phyloP scores from a whole-genome alignment of 2,888 invertebrate species.

The Diplolepis rosae region DNA sequence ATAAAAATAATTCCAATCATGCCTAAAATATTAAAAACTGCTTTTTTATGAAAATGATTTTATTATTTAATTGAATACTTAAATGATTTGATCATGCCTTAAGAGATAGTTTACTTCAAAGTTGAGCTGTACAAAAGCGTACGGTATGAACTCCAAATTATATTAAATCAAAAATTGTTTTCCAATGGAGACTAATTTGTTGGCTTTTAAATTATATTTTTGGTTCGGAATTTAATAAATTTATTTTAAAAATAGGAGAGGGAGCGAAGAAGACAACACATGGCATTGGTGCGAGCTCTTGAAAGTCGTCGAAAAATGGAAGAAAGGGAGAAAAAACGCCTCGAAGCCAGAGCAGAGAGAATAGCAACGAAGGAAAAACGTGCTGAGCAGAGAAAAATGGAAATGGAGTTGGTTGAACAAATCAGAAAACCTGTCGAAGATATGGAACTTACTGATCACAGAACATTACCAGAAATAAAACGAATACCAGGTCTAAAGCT shows the following conservation, averaged over 20 bases:
- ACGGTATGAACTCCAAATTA: neutral
- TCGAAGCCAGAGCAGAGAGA: constrained; percentile 87
- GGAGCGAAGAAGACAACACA: constrained; percentile 92
- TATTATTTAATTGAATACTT: neutral
- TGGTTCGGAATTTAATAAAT: neutral
- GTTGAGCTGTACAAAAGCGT: neutral
- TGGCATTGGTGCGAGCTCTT: constrained; percentile 89
- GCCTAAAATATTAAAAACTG: neutral
- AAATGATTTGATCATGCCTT: neutral
- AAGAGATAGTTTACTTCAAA: neutral
- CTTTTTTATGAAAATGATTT: too few species aligned
- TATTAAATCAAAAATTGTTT: neutral
- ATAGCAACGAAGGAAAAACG: constrained; percentile 90
- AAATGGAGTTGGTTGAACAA: constrained; percentile 81
- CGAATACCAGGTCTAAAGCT: constrained; percentile 88
- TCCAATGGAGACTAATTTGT: neutral
- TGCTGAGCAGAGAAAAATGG: constrained; percentile 81
- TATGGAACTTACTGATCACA: constrained; percentile 86
- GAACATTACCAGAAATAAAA: constrained; percentile 82
- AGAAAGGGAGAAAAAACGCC: constrained; percentile 86
- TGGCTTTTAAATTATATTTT: neutral
- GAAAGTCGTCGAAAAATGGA: constrained; percentile 91
- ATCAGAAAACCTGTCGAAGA: constrained; percentile 94
- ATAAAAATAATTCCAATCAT: neutral
- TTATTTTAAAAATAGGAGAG: constrained; percentile 80